Evolutionary conservation across 1,140 invertebrate genomes (phyloP).

Genomic region (Platyura marginata): DNA sequence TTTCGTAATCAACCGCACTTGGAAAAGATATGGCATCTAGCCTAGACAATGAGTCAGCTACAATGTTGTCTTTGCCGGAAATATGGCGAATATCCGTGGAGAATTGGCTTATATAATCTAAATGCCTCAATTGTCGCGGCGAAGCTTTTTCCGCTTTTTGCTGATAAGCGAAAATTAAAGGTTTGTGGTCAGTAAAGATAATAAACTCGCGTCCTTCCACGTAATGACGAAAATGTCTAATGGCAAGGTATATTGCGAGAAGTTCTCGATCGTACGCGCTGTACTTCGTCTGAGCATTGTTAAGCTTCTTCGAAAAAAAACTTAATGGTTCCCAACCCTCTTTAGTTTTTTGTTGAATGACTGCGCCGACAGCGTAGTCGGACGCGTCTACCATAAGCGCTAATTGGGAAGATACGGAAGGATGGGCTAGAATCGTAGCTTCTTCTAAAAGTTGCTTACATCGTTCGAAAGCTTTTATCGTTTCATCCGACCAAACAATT

Average conservation of each 20-base stretch:
- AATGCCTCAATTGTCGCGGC: not conserved
- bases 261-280: constrained; percentile 13
- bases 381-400: constrained; percentile 11
- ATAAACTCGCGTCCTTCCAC: not conserved
- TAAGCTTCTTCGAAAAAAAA: constrained; percentile 24
- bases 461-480: constrained; percentile 8
- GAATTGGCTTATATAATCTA: not conserved
- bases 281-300: constrained; percentile 15
- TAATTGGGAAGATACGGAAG: constrained; percentile 3
- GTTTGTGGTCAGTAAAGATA: not conserved
- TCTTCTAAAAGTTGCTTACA: constrained; percentile 14
- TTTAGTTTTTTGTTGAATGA: constrained; percentile 8
- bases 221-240: not conserved
- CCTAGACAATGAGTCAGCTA: not conserved
- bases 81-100: not conserved
- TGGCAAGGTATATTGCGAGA: not conserved
- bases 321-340: constrained; percentile 12
- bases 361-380: constrained; percentile 10
- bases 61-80: constrained; percentile 7
- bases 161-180: not conserved
- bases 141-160: not conserved
- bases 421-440: constrained; percentile 7
- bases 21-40: not conserved
- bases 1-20: not conserved
- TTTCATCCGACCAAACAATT: constrained; percentile 6